These are phyloP conservation scores for Ahaetulla prasina DNA, from an alignment of 2,113 vertebrate species.

Conservation along the genomic window DNA sequence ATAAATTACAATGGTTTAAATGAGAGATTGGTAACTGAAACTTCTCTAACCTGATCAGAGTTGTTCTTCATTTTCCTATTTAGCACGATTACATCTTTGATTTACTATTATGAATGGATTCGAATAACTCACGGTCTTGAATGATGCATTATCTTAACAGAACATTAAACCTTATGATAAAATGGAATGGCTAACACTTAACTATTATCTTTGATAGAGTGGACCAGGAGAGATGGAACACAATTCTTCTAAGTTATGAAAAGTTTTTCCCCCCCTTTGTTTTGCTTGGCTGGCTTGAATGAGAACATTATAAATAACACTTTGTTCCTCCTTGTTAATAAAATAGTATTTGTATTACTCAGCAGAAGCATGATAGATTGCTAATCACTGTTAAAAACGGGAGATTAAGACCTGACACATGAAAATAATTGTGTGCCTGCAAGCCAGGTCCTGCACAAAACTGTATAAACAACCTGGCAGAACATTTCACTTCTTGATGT, in stretches of 20 bases:
- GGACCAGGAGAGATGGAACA: constrained; percentile 40
- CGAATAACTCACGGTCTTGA: constrained; percentile 52
- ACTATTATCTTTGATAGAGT: constrained; percentile 59
- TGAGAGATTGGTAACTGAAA: constrained; percentile 35
- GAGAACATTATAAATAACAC: constrained; percentile 60
- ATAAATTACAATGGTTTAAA: constrained; percentile 40
- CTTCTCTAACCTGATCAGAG: constrained; percentile 46
- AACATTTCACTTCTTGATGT: constrained; percentile 40
- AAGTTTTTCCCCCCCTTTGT: background rate
- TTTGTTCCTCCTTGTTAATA: constrained; percentile 60
- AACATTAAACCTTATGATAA: constrained; percentile 57
- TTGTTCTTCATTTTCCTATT: constrained; percentile 51
- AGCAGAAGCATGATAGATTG: constrained; percentile 57
- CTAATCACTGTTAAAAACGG: constrained; percentile 39
- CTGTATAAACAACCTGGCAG: constrained; percentile 25
- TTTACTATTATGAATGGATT: constrained; percentile 52
- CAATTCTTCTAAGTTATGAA: constrained; percentile 50
- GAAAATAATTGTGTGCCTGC: constrained; percentile 45
- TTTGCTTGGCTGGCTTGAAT: constrained; percentile 61
- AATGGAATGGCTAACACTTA: constrained; percentile 50
- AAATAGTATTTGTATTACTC: constrained; percentile 59
- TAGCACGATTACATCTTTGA: constrained; percentile 43
- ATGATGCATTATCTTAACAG: constrained; percentile 62
- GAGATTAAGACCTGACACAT: constrained; percentile 39
- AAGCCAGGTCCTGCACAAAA: constrained; percentile 43